Conservation (phyloP, 2,888 invertebrate species). For the Nysson spinosus region DNA sequence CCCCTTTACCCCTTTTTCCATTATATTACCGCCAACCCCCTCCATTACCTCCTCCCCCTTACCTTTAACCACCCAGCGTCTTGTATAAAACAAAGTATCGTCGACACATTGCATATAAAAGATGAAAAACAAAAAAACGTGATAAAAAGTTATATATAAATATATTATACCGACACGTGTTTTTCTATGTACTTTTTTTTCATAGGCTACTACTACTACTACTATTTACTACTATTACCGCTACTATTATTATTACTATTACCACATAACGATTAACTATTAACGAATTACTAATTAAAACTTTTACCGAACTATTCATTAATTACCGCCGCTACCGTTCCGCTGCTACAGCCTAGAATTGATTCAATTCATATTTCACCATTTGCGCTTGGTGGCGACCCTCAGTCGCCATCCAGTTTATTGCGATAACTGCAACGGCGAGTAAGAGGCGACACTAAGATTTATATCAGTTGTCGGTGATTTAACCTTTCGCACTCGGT, state of each 20-base stretch:
- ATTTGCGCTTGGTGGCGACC: too few species aligned
- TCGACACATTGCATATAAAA: conserved; percentile 36
- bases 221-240: conserved; percentile 42
- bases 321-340: too few species aligned
- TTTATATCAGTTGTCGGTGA: too few species aligned
- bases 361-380: too few species aligned
- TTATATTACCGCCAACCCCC: not conserved
- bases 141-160: conserved; percentile 57
- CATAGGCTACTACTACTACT: conserved; percentile 48
- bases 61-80: not conserved
- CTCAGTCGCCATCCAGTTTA: too few species aligned
- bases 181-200: conserved; percentile 63
- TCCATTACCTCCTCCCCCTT: conserved; percentile 10
- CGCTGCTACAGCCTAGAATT: too few species aligned
- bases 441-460: too few species aligned
- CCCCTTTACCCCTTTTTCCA: not conserved
- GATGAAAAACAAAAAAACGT: conserved; percentile 52
- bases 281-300: too few species aligned
- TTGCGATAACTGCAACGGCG: too few species aligned
- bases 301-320: too few species aligned
- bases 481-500: too few species aligned
- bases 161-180: conserved; percentile 59
- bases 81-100: conserved; percentile 38
- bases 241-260: conserved; percentile 37
- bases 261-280: conserved; percentile 31